Base-by-base conservation (phyloP, 2,797 vertebrate species). In the Pangasius mekongensis region DNA sequence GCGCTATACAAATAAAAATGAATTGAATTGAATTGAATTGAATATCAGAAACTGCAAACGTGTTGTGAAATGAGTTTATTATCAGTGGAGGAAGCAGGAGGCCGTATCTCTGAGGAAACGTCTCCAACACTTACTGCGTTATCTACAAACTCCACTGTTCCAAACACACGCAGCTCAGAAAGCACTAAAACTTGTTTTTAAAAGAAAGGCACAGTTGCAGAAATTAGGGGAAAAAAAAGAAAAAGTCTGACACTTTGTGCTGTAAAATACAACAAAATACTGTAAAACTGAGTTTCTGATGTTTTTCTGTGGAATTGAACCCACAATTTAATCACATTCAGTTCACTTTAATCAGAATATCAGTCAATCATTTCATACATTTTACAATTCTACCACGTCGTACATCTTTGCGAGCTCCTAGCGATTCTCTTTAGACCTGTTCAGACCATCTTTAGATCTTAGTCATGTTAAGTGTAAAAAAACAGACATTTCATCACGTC, bases 51-150 rank as follows among this genome's bases (percentile, higher is more conserved):
- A 86, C 49, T 7, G 52, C 77, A 74, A 43, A 67, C 20, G 18
- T 24, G 33, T 27, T 52, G 74, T 27, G 39, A 36, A 85, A 33
- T 20, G 49, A 33, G 64, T 86, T 77, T 56, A 54, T 73, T 83
- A 86, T 76, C 71, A 64, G 39, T 20, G 39, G 54, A 62, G 60
- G 87, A 86, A 73, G 78, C 80, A 54, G 62, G 71, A 77, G 71
- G 60, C 24, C 58, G 24, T 89, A 82, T 87, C 86, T 77, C 60
- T 67, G 58, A 77, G 88, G 67, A 87, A 83, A 69, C 39, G 27
- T 89, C 80, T 86, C 85, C 49, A 47, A 49, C 84, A 67, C 71
- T 86, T 86, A 69, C 83, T 43, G 60, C 24, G n/a, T 88, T 88
- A 88, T 88, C 87, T 85, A 20, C 36, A 85, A 58, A 81, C 62